These are phyloP conservation scores for Cecropterus lyciades DNA, from an alignment of 1,140 invertebrate species.

Conservation along the genomic window DNA sequence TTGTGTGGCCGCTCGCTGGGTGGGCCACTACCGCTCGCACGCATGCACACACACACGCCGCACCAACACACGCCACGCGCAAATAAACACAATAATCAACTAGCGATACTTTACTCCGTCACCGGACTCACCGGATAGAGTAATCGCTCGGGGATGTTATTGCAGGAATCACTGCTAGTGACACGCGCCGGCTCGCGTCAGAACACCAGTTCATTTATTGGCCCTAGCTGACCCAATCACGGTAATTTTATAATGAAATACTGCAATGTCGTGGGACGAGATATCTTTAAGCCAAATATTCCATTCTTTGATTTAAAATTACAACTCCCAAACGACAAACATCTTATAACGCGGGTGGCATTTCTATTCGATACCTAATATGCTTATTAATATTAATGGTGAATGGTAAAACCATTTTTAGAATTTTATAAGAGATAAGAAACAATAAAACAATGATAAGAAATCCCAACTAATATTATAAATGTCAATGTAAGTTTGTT, in stretches of 20 bases:
- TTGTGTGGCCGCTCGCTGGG: slow-evolving; percentile 80
- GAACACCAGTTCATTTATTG: slow-evolving; percentile 42
- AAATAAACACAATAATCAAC: slow-evolving; percentile 83
- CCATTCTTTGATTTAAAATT: too few species aligned
- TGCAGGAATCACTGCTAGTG: slow-evolving; percentile 61
- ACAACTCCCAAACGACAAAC: slow-evolving; percentile 7
- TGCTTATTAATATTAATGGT: too few species aligned
- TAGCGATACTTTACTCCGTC: slow-evolving; percentile 81
- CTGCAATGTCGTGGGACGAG: slow-evolving; percentile 16
- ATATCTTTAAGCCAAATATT: slow-evolving; percentile 23
- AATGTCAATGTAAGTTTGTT: too few species aligned
- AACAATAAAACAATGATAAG: too few species aligned
- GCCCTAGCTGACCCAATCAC: slow-evolving; percentile 40
- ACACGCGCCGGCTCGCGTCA: slow-evolving; percentile 51
- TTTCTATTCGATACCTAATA: slow-evolving; percentile 6
- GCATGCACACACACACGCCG: slow-evolving; percentile 68
- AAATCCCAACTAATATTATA: too few species aligned
- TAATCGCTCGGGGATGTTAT: slow-evolving; percentile 71
- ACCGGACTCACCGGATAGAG: slow-evolving; percentile 80
- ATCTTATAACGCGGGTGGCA: slow-evolving; percentile 9
- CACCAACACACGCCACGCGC: slow-evolving; percentile 72
- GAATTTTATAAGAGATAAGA: not conserved
- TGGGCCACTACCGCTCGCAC: slow-evolving; percentile 70
- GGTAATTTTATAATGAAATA: slow-evolving; percentile 52
- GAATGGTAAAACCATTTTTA: too few species aligned